Conservation (phyloP, 2,888 invertebrate genomes). For the Torymus auratus region DNA sequence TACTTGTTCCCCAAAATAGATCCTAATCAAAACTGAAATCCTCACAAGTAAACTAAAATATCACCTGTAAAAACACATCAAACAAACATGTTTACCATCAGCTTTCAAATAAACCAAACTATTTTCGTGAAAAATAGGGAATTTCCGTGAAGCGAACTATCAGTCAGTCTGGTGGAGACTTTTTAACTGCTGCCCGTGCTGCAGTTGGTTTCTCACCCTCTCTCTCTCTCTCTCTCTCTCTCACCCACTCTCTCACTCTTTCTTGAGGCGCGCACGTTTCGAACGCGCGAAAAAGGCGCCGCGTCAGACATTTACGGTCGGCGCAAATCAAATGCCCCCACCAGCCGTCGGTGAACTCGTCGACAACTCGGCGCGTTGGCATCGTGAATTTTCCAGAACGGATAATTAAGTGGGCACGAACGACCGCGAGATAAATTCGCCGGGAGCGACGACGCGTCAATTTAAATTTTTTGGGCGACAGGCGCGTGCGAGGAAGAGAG, state of each 20-base stretch:
- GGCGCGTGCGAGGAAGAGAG: no score
- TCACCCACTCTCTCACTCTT: no score
- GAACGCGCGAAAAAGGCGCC: background rate
- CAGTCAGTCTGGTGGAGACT: conserved; percentile 2
- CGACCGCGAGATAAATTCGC: conserved; percentile 38
- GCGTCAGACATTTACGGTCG: conserved; percentile 26
- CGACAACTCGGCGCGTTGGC: conserved; percentile 7
- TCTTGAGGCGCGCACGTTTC: conserved; percentile 6
- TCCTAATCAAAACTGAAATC: no score
- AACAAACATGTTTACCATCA: background rate
- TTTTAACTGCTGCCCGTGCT: background rate
- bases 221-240: no score
- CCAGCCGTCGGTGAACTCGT: background rate
- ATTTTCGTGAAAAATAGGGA: background rate
- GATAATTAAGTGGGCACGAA: conserved; percentile 44
- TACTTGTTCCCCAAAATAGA: no score
- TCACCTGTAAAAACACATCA: background rate
- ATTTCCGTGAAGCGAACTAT: background rate
- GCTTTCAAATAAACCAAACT: background rate
- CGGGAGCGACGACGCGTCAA: conserved; percentile 16
- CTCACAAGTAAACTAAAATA: no score
- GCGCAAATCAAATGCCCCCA: conserved; percentile 16
- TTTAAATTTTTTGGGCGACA: conserved; percentile 32
- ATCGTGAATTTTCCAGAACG: conserved; percentile 46
- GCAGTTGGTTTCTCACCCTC: background rate